Evolutionary conservation across 1,140 invertebrate species (phyloP).

Genomic region (Drosophila setifemur): DNA sequence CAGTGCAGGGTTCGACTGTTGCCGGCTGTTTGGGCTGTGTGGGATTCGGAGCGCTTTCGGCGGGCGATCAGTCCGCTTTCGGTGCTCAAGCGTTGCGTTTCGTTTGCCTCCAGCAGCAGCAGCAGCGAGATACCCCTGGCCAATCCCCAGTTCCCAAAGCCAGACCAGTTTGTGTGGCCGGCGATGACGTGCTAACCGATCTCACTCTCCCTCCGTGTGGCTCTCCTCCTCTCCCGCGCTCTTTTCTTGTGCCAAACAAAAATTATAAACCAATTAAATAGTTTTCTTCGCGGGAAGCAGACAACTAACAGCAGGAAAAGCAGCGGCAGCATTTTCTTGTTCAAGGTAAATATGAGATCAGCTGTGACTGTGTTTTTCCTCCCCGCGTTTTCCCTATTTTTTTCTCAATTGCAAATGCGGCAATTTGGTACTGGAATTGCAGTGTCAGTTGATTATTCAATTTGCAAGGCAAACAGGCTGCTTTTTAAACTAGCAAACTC

Average conservation of each 20-base stretch:
- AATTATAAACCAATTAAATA: conserved; percentile 43
- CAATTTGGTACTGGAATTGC: conserved; percentile 22
- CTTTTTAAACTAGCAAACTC: conserved; percentile 20
- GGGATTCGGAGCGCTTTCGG: conserved; percentile 14
- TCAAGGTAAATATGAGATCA: conserved; percentile 67
- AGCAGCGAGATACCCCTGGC: conserved; percentile 18
- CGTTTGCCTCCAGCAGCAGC: conserved; percentile 52
- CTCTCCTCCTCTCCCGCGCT: conserved; percentile 20
- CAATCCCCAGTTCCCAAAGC: conserved; percentile 34
- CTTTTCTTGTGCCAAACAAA: conserved; percentile 52
- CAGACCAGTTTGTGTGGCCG: conserved; percentile 64
- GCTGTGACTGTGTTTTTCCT: conserved; percentile 23
- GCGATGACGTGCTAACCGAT: conserved; percentile 60
- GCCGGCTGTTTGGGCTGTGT: conserved; percentile 31
- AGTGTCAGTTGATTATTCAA: conserved; percentile 32
- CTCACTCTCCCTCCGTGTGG: conserved; percentile 16
- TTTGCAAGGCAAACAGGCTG: conserved; percentile 35
- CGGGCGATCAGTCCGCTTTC: conserved; percentile 65
- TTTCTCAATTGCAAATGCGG: conserved; percentile 18
- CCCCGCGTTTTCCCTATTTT: conserved; percentile 7
- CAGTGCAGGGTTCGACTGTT: conserved; percentile 13
- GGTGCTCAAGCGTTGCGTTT: conserved; percentile 63
- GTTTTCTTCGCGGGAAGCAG: conserved; percentile 38
- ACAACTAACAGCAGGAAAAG: conserved; percentile 17
- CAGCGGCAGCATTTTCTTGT: conserved; percentile 24